phyloP scores from a whole-genome alignment of 2,113 vertebrate genomes.

The Caloenas nicobarica region DNA sequence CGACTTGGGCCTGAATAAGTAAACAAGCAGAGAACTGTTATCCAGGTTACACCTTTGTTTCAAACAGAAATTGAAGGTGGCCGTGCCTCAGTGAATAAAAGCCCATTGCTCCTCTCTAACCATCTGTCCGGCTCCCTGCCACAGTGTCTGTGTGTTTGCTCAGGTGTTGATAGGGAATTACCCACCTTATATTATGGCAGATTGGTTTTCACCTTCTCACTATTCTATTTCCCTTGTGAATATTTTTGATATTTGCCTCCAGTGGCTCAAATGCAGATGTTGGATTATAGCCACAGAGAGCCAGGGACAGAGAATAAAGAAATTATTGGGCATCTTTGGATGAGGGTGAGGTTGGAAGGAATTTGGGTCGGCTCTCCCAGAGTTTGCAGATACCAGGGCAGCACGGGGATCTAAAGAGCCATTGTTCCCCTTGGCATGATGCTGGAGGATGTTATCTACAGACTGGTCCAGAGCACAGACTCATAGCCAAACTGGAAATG shows the following conservation, averaged over 20 bases:
- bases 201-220: not conserved
- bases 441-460: not conserved
- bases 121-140: constrained; percentile 43
- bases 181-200: not conserved
- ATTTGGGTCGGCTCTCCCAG: not conserved
- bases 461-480: not conserved
- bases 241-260: constrained; percentile 21
- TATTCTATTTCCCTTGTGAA: not conserved
- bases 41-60: not conserved
- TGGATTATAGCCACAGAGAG: not conserved
- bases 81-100: not conserved
- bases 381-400: not conserved
- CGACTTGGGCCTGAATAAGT: rapidly evolving
- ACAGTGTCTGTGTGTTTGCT: constrained; percentile 1
- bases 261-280: not conserved
- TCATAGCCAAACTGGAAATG: not conserved
- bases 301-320: not conserved
- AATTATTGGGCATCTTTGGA: not conserved
- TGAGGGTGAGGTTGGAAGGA: not conserved
- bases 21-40: not conserved
- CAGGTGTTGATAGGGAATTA: constrained; percentile 6
- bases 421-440: not conserved
- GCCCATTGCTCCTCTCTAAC: not conserved
- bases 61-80: not conserved
- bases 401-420: not conserved